These are phyloP conservation scores for Notolepis coatsorum DNA, from an alignment of 2,797 vertebrate genomes.

Conservation along the genomic window DNA sequence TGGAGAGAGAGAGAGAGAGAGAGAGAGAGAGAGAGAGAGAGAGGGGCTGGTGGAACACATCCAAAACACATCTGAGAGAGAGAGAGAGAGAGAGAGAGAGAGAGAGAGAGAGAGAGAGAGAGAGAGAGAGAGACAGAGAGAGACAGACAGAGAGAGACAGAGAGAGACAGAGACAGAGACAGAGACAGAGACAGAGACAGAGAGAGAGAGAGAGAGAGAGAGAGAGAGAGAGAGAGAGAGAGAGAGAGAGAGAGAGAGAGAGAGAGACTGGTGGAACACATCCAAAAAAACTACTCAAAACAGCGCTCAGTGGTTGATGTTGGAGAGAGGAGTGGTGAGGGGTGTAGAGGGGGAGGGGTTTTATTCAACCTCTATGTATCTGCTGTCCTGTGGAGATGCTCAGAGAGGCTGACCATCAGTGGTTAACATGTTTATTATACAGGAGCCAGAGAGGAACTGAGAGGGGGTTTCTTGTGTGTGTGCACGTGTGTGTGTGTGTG, in stretches of 20 bases:
- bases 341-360: neutral
- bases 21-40: neutral
- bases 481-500: neutral
- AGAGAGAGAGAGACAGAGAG: neutral
- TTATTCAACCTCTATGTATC: neutral
- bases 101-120: too few relatives aligned
- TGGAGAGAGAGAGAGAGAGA: neutral
- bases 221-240: neutral
- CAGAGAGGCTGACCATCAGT: too few relatives aligned
- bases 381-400: neutral
- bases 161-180: neutral
- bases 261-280: neutral
- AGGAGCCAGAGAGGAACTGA: neutral
- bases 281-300: too few relatives aligned
- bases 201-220: neutral
- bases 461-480: neutral
- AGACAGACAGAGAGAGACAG: too few relatives aligned
- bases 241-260: neutral
- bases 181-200: neutral
- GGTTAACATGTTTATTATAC: too few relatives aligned
- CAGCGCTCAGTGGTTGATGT: neutral
- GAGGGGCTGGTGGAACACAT: neutral
- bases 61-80: neutral
- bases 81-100: neutral
- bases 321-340: neutral